Base-by-base conservation (phyloP, 2,113 vertebrate genomes). In the Aleadryas rufinucha region DNA sequence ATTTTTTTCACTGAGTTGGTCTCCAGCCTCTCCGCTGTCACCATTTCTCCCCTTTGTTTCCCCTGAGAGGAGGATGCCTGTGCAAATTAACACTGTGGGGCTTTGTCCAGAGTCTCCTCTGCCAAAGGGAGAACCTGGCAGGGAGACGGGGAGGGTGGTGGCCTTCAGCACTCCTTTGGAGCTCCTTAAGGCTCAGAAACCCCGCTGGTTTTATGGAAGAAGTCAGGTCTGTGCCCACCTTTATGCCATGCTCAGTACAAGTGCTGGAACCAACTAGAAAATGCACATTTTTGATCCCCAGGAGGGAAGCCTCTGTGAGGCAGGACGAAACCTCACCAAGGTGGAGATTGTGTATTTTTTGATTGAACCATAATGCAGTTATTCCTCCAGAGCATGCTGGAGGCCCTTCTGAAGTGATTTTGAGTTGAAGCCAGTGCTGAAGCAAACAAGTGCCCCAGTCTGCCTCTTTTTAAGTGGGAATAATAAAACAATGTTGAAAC, bases 91-190 rank as follows among this genome's bases (percentile, higher is more conserved):
- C 12, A 7, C 23, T 12, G 22, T 8, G 7, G 12, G 54, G 4
- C 23, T 80, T 65, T 28, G 7, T 41, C 6, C 31, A 27, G 45
- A 16, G 31, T 33, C 7, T 72, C 3, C 45, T 42, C 14, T 57
- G 66, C 41, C 19, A 3, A 52, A 64, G 12, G 9, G 33, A 17
- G n/a, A 82, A 8, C 20, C 4, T 75, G 1, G 0, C 3, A 28
- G 33, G 22, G 41, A 45, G 17, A 13, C 26, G 20, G 20, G 35
- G 52, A 56, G 10, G 21, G n/a, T 7, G 2, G 28, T 56, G 13
- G n/a, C 53, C 6, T 54, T 31, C 5, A 15, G 13, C 23, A 10
- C 11, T 56, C 17, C 39, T 30, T 3, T 1, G 9, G 26, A 72
- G 6, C 17, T 61, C 20, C 33, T 49, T 12, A 47, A 47, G 49